Percentiles rank a stretch among this genome's conserved stretches.
Conservation (phyloP, 2,113 vertebrate species). For the Gulo gulo region DNA sequence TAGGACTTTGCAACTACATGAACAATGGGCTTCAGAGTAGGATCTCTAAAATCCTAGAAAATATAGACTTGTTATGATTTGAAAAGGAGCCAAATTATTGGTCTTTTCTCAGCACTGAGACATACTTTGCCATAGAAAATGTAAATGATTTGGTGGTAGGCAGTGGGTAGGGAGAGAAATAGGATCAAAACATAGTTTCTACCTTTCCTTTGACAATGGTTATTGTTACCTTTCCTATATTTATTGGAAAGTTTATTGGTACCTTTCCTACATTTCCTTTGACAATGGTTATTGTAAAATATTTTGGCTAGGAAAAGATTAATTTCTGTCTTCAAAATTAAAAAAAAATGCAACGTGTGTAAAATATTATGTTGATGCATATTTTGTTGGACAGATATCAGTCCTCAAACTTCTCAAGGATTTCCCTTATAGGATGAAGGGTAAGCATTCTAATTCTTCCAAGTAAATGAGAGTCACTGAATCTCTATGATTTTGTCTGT, state of each 20-base stretch:
- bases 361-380: slow-evolving; percentile 65
- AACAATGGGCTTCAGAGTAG: neutral
- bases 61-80: neutral
- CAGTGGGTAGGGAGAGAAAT: neutral
- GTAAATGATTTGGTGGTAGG: neutral
- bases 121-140: neutral
- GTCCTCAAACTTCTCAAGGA: slow-evolving; percentile 44
- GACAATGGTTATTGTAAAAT: slow-evolving; percentile 38
- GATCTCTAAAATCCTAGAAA: neutral
- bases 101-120: neutral
- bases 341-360: slow-evolving; percentile 47
- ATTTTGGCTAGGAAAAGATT: slow-evolving; percentile 61
- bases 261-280: neutral
- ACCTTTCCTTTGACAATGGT: slow-evolving; percentile 17
- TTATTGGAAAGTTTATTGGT: too few relatives aligned
- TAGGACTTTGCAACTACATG: neutral
- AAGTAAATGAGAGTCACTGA: neutral
- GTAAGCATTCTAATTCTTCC: slow-evolving; percentile 11
- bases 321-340: slow-evolving; percentile 68
- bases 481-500: neutral
- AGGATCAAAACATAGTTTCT: slow-evolving; percentile 6
- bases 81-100: neutral
- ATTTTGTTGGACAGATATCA: slow-evolving; percentile 67
- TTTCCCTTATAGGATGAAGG: slow-evolving; percentile 29
- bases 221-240: neutral